A percentile compares a stretch with the other conserved stretches of the same genome.
Conservation (phyloP, 1,140 invertebrate species). For the Megalopta genalis region DNA sequence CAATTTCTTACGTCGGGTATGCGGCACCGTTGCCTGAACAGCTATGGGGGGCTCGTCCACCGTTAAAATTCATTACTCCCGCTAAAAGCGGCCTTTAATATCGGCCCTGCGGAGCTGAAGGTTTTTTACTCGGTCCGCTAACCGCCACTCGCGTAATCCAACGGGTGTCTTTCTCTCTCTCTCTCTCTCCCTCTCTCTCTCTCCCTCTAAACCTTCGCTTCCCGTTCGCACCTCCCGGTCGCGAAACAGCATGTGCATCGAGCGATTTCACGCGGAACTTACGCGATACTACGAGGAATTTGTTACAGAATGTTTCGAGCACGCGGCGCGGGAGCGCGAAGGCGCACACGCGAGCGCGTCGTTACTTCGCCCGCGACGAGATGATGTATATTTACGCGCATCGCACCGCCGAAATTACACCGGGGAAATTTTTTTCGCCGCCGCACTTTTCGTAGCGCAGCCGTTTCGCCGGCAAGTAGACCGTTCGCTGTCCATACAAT, state of each 20-base stretch:
- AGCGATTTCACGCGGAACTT: conserved; percentile 15
- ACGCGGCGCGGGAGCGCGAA: neutral
- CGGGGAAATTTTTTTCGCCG: conserved; percentile 19
- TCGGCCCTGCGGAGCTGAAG: conserved; percentile 7
- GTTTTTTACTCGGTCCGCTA: neutral
- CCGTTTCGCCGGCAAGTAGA: conserved; percentile 20
- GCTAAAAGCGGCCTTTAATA: conserved; percentile 49
- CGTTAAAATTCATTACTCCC: conserved; percentile 67
- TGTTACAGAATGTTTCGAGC: conserved; percentile 18
- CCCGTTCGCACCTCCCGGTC: neutral
- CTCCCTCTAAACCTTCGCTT: neutral
- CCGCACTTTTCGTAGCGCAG: conserved; percentile 23
- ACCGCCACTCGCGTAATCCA: neutral
- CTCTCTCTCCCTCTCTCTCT: neutral
- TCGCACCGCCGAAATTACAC: conserved; percentile 39
- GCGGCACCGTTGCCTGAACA: conserved; percentile 30
- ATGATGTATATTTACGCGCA: conserved; percentile 51
- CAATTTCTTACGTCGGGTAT: conserved; percentile 68
- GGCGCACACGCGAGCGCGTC: neutral
- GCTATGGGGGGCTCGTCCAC: conserved; percentile 45
- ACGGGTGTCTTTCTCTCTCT: too few species aligned
- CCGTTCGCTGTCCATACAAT: conserved; percentile 51
- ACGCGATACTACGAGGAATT: neutral
- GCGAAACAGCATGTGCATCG: neutral
- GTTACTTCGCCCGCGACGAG: conserved; percentile 28